Evolutionary conservation across 1,140 invertebrate genomes (phyloP).

Genomic region (Cyphomyrmex costatus): DNA sequence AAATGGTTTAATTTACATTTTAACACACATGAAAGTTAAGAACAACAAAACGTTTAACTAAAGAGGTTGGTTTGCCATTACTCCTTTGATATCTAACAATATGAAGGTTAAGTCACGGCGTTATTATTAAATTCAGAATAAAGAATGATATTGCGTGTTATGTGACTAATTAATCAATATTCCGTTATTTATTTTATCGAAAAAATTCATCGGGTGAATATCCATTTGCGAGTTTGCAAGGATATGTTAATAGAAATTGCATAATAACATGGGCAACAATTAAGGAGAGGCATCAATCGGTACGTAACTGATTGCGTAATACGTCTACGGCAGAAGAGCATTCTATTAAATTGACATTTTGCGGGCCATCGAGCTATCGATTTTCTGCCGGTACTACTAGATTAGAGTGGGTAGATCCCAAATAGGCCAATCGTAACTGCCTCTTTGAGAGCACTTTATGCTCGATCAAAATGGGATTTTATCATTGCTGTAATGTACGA

Average conservation of each 20-base stretch:
- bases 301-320: conserved; percentile 50
- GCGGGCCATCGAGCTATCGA: conserved; percentile 28
- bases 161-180: conserved; percentile 38
- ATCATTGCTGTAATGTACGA: background rate
- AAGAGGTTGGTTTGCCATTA: no score
- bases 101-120: background rate
- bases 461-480: background rate
- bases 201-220: background rate
- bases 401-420: background rate
- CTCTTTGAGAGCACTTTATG: conserved; percentile 34
- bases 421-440: conserved; percentile 18
- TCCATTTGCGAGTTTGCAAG: background rate
- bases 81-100: no score
- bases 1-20: no score
- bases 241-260: conserved; percentile 34
- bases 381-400: conserved; percentile 17
- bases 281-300: conserved; percentile 41
- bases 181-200: background rate
- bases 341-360: conserved; percentile 56
- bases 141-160: background rate
- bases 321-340: background rate
- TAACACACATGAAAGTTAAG: no score
- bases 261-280: conserved; percentile 27
- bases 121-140: background rate
- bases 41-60: no score